Conservation (phyloP, 2,888 invertebrate genomes). For the Andrena chrysosceles region DNA sequence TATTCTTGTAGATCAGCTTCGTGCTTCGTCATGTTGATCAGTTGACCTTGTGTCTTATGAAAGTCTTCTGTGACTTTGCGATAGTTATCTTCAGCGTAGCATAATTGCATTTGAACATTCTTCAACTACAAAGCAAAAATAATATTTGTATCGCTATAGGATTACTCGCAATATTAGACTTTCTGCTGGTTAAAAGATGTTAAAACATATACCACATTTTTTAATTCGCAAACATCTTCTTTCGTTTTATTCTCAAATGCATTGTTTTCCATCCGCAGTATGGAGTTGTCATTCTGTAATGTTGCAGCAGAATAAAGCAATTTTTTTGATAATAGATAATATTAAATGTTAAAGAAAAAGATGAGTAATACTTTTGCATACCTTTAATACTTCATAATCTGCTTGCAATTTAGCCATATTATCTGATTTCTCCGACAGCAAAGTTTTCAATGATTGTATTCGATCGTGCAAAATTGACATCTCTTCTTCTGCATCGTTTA, state of each 20-base stretch:
- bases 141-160: background rate
- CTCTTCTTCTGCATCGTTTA: constrained; percentile 72
- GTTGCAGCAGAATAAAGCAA: constrained; percentile 13
- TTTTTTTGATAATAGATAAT: constrained; percentile 7
- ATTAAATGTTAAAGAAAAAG: background rate
- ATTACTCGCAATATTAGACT: constrained; percentile 7
- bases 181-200: background rate
- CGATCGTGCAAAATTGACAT: constrained; percentile 65
- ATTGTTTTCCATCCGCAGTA: constrained; percentile 72
- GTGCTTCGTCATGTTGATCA: constrained; percentile 70
- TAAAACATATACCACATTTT: constrained; percentile 60
- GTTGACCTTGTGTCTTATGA: constrained; percentile 69
- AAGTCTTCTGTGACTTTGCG: constrained; percentile 71
- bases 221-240: constrained; percentile 71
- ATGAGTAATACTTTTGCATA: constrained; percentile 39
- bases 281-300: constrained; percentile 77
- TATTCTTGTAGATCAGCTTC: constrained; percentile 75
- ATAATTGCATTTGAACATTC: constrained; percentile 71
- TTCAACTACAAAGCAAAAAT: constrained; percentile 68
- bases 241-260: constrained; percentile 72
- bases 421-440: constrained; percentile 76
- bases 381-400: constrained; percentile 78
- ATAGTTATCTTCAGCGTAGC: constrained; percentile 70
- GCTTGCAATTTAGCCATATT: constrained; percentile 75
- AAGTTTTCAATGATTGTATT: constrained; percentile 72